Conservation (phyloP, 2,113 vertebrate species). For the Cephalopholis sonnerati region DNA sequence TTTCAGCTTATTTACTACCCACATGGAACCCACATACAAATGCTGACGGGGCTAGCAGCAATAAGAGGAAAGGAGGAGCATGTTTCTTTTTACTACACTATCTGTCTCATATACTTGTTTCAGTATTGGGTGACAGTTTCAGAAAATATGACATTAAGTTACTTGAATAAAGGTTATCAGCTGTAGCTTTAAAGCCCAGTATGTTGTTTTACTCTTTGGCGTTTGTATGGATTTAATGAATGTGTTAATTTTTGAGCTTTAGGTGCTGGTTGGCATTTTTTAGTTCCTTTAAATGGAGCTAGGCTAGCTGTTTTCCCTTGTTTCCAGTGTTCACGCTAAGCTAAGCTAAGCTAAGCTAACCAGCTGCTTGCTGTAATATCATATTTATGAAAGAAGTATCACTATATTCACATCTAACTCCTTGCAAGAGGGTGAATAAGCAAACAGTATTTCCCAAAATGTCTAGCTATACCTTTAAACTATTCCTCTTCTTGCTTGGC, state of each 20-base stretch:
- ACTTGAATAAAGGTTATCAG: no score
- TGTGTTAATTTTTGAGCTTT: not conserved
- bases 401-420: conserved; percentile 18
- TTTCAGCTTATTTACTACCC: no score
- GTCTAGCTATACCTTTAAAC: not conserved
- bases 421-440: not conserved
- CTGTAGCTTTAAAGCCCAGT: no score
- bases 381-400: not conserved
- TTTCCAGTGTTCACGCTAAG: not conserved
- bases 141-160: no score
- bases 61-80: no score
- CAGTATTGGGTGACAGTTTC: no score
- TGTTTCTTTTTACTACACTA: no score
- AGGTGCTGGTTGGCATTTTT: not conserved
- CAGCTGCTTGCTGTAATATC: not conserved
- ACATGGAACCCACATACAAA: no score
- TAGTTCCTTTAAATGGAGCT: not conserved
- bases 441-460: not conserved
- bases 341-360: not conserved
- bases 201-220: not conserved
- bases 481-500: not conserved
- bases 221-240: not conserved
- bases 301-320: not conserved
- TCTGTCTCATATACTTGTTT: no score
- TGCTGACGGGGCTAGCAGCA: no score